These are phyloP conservation scores for Brachylomia viminalis DNA, from an alignment of 2,888 invertebrate genomes.

Conservation along the genomic window DNA sequence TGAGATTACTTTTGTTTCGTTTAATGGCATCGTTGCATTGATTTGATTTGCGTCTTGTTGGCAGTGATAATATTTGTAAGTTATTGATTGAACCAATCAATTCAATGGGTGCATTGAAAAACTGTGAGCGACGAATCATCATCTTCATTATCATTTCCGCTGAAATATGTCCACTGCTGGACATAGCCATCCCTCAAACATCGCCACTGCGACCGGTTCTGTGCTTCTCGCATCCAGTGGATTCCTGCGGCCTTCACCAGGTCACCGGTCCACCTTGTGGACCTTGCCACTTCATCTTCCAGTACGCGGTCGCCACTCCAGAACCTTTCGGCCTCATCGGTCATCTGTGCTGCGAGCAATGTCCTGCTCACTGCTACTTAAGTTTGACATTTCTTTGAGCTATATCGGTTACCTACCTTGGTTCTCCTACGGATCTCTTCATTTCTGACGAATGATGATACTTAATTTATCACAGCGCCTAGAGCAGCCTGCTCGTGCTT, in stretches of 20 bases:
- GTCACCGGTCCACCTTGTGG: background rate
- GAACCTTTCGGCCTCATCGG: background rate
- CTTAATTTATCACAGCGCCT: background rate
- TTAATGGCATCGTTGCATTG: constrained; percentile 23
- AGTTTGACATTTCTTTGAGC: background rate
- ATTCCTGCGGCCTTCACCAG: background rate
- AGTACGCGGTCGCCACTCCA: background rate
- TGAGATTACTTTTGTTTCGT: constrained; percentile 51
- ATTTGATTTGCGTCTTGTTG: constrained; percentile 13
- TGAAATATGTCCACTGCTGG: background rate
- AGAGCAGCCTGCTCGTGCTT: background rate
- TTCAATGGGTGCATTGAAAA: background rate
- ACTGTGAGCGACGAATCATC: background rate
- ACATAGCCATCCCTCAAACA: background rate
- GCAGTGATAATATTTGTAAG: background rate
- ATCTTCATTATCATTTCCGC: background rate
- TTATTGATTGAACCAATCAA: constrained; percentile 2
- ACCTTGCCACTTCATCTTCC: background rate
- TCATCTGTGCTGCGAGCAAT: background rate
- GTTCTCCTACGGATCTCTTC: background rate
- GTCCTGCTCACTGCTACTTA: background rate
- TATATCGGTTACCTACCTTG: background rate
- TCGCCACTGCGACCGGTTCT: background rate
- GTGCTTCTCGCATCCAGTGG: background rate
- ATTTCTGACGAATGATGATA: background rate